Conservation (phyloP, 2,797 vertebrate genomes). For the Hypotaenidia philippensis region DNA sequence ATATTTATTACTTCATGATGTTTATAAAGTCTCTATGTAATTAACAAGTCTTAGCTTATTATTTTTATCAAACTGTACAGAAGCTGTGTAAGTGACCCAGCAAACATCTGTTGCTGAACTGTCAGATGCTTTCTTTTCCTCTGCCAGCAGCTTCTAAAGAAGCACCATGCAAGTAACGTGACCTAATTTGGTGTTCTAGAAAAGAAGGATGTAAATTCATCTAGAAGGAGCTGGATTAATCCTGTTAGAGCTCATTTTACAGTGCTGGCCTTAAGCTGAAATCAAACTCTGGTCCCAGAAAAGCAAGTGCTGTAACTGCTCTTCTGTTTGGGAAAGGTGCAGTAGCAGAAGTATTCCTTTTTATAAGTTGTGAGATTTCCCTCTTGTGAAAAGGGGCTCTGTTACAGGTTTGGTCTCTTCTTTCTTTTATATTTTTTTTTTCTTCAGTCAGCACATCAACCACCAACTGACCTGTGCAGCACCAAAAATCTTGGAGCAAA, state of each 20-base stretch:
- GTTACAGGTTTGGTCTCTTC: neutral
- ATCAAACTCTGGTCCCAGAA: conserved; percentile 53
- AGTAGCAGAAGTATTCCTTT: neutral
- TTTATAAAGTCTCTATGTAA: neutral
- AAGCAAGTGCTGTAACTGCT: conserved; percentile 32
- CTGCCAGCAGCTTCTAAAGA: conserved; percentile 33
- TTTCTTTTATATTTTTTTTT: neutral
- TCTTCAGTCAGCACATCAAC: neutral
- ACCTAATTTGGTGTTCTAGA: conserved; percentile 46
- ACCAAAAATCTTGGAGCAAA: neutral
- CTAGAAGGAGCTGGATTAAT: conserved; percentile 50
- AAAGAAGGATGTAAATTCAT: conserved; percentile 43
- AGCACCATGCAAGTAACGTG: neutral
- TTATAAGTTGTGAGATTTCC: neutral
- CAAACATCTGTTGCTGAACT: conserved; percentile 11
- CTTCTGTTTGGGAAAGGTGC: neutral
- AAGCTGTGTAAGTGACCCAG: neutral
- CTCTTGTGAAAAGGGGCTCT: neutral
- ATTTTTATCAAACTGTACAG: neutral
- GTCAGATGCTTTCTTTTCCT: conserved; percentile 14
- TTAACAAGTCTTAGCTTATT: neutral
- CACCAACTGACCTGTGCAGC: neutral
- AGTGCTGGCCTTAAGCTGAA: conserved; percentile 29
- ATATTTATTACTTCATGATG: neutral
- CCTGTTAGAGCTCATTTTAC: conserved; percentile 51